Evolutionary conservation across 2,797 vertebrate genomes (phyloP), one percentile per base, ranked within the genome.

Genomic region (Rhinogobio ventralis): DNA sequence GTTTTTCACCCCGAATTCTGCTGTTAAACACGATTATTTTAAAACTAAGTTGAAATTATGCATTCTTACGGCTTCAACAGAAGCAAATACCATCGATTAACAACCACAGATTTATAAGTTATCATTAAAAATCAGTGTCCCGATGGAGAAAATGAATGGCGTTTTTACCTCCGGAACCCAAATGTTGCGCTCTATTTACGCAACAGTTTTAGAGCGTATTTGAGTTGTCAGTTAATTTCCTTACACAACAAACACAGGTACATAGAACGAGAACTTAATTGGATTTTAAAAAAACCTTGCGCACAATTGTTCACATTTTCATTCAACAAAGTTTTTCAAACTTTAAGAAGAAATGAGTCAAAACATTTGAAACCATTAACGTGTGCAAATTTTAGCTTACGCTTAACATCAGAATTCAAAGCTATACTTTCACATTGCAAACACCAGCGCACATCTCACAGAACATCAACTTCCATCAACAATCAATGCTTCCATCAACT

Each of bases 401-500:
- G 30, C 23, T 57, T 39, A 57, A 57, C 23, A 39, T 55, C 19
- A 30, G 25, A 45, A 64, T 14, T 62, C 5, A 49, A 20, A 49
- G 7, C 64, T 19, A 67, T 67, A 36, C 8, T 10, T 67, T 36
- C 19, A 5, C 33, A 30, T 42, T n/a, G 3, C 13, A 45, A 45
- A 19, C 71, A 73, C 17, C 25, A 73, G 68, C 23, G 3, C 23
- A 7, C 67, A 42, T 72, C 33, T 3, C 30, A 75, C 11, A 46
- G 36, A 19, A 19, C 17, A n/a, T n/a, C n/a, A n/a, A n/a, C n/a
- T n/a, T n/a, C n/a, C n/a, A n/a, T n/a, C n/a, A n/a, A n/a, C n/a
- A n/a, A n/a, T n/a, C n/a, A n/a, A 23, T 20, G 30, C 62, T 67
- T 67, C 85, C 86, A 62, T 15, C 13, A 64, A 30, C 14, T 17